Base-by-base conservation (phyloP, 2,113 vertebrate genomes). In the Grallaria varia region DNA sequence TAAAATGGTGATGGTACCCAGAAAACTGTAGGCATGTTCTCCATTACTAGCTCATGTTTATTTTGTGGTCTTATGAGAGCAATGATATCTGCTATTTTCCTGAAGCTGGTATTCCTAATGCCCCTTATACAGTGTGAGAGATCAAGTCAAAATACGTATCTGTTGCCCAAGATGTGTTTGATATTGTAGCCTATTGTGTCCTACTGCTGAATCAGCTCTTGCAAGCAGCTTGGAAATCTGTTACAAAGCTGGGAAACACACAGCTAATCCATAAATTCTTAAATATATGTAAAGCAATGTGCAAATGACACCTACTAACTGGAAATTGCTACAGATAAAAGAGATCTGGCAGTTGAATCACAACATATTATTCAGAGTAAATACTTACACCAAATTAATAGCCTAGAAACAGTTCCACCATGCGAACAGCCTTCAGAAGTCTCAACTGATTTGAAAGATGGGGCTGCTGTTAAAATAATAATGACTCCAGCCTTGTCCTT, bases 151-250 rank as follows among this genome's bases (percentile, higher is more conserved):
- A 78, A 63, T 45, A 31, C 1, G 2, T 63, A 16, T 86, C 33
- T 69, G 18, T 69, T 92, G 25, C 30, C 37, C 33, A 55, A 53
- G 83, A 77, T 37, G 11, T 27, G 16, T 64, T 80, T 85, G 55
- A 37, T 75, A 8, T 7, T 40, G 35, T 56, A 67, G 39, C 44
- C 64, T 68, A 7, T 84, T 42, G 31, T 94, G 93, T 94, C 64
- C 89, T 92, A 55, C 64, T 94, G 78, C 64, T 95, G 93, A 94
- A 76, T 93, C 73, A 89, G 84, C 87, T 85, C 80, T 94, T 95
- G 44, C 2, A 55, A 90, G 75, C 37, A 12, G 12, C 68, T 83
- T 88, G 67, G 69, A 69, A 91, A 81, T 86, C 55, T 83, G 77
- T 86, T 94, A 31, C 39, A 90, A 92, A 96, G 84, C 85, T 86